Evolutionary conservation across 2,797 vertebrate species (phyloP), one percentile per base, ranked within the genome.

Genomic region (Phyllotis vaccarum): DNA sequence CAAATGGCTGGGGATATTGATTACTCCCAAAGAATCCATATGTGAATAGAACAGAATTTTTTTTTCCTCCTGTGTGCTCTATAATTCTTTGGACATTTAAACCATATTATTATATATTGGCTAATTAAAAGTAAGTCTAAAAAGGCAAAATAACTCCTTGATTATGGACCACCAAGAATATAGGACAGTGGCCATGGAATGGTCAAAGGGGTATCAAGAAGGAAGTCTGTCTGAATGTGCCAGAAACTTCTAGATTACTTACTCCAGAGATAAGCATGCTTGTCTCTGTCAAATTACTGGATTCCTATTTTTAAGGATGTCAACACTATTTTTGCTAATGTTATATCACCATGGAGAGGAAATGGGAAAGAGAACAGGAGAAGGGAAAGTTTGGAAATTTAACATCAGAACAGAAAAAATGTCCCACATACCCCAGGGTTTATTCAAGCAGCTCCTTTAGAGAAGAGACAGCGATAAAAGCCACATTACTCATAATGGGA

Each of bases 331-430:
- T 82, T 89, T 85, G 16, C 34, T 66, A 87, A 68, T 89, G 79
- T 85, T 89, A 58, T 70, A 34, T n/a, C n/a, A 49, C 21, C 16
- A 49, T 64, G 34, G 80, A 46, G 80, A 90, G 64, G 80, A 86
- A 16, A 87, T 34, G 37, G 22, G 34, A 86, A 14, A n/a, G 16
- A 49, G 13, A 52, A 79, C 83, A 60, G n/a, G 83, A 82, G 64
- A 14, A 89, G 13, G 64, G 62, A 46, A 83, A 66, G 43, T 40
- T 49, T 49, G 6, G 31, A 37, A 72, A 37, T 89, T 87, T 90
- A 54, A 75, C 87, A 60, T 91, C 94, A 95, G 66, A 80, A n/a
- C 7, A 52, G 58, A 85, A 31, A 31, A 95, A 83, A 91, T 86
- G 37, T 74, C 90, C 68, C 14, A n/a, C n/a, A 60, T 90, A 31